Conservation (phyloP, 2,888 invertebrate species). For the Iselma pallidipennis region DNA sequence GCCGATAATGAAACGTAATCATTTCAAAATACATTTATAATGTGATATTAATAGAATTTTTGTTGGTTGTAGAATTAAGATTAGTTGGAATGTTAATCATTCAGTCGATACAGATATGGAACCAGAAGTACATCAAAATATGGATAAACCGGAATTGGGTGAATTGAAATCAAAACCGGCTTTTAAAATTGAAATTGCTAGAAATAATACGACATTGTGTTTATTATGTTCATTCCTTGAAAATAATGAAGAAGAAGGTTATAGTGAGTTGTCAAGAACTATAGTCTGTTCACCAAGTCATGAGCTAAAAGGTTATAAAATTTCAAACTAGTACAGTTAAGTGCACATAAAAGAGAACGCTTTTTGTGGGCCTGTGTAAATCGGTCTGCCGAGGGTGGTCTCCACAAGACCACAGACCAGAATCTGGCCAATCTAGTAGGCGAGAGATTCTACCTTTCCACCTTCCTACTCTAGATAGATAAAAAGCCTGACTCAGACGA, state of each 20-base stretch:
- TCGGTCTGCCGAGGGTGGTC: no score
- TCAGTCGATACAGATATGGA: slow-evolving; percentile 85
- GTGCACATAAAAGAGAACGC: no score
- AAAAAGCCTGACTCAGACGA: no score
- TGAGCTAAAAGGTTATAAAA: no score
- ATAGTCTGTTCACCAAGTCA: no score
- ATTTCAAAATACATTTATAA: neutral
- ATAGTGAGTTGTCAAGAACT: slow-evolving; percentile 66
- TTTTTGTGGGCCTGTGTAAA: no score
- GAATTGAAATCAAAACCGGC: slow-evolving; percentile 91
- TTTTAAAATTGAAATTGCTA: slow-evolving; percentile 85
- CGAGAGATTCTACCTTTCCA: no score
- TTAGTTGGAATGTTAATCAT: slow-evolving; percentile 93
- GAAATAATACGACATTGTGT: slow-evolving; percentile 76
- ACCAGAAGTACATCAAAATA: slow-evolving; percentile 64
- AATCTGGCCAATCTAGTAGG: no score
- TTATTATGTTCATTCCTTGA: slow-evolving; percentile 84
- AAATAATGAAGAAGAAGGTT: slow-evolving; percentile 69
- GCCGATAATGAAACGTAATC: slow-evolving; percentile 72
- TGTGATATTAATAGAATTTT: neutral
- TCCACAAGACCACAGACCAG: no score
- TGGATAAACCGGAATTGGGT: slow-evolving; percentile 74
- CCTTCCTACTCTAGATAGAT: no score
- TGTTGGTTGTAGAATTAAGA: slow-evolving; percentile 67
- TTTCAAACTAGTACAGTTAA: no score